Evolutionary conservation across 2,888 invertebrate genomes (phyloP).

Genomic region (Drosophila formosana): DNA sequence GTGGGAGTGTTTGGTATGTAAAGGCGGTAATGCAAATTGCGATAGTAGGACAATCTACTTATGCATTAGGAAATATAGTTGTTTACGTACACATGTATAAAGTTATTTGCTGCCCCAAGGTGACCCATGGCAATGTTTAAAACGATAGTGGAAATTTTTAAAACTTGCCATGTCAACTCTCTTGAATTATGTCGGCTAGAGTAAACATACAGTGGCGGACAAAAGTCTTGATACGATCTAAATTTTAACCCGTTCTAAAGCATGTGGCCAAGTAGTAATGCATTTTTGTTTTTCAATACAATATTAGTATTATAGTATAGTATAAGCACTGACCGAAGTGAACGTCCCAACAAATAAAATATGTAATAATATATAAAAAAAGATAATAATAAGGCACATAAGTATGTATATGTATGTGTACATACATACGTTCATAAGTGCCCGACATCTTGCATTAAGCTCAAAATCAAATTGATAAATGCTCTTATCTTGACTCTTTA

Average conservation of each 20-base stretch:
- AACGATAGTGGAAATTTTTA: constrained; percentile 32
- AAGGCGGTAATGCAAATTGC: constrained; percentile 1
- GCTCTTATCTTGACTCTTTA: constrained; percentile 36
- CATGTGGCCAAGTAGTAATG: too few relatives aligned
- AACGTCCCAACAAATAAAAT: too few relatives aligned
- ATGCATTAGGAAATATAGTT: not conserved
- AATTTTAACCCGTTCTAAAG: too few relatives aligned
- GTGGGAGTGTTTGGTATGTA: not conserved
- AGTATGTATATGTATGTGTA: too few relatives aligned
- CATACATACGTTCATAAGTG: not conserved
- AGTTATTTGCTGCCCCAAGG: constrained; percentile 39
- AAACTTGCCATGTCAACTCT: constrained; percentile 21
- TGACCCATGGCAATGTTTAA: constrained; percentile 47
- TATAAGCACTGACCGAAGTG: too few relatives aligned
- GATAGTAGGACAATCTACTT: constrained; percentile 12
- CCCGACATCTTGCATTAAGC: not conserved
- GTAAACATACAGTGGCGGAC: too few relatives aligned
- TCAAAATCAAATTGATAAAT: constrained; percentile 47
- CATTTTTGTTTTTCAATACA: too few relatives aligned
- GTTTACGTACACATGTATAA: not conserved
- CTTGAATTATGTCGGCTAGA: constrained; percentile 20
- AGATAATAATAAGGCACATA: not conserved
- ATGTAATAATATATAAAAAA: too few relatives aligned
- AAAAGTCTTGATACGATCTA: not conserved
- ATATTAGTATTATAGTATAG: too few relatives aligned